Conservation (phyloP, 2,888 invertebrate genomes). For the Eremobia ochroleuca region DNA sequence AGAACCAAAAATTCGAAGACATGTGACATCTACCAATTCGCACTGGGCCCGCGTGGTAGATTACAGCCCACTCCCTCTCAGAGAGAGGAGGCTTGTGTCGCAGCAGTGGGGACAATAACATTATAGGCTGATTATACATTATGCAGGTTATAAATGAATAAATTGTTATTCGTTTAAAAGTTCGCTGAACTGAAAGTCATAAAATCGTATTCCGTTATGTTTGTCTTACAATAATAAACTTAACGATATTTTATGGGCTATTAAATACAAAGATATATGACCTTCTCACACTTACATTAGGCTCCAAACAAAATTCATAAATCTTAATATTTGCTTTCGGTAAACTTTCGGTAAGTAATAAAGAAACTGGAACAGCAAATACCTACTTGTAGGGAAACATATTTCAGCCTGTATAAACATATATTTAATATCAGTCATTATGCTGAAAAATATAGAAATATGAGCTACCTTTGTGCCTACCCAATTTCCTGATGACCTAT, state of each 20-base stretch:
- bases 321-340: conserved; percentile 46
- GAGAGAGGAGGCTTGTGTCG: too few relatives aligned
- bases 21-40: too few relatives aligned
- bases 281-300: conserved; percentile 29
- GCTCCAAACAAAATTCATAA: conserved; percentile 55
- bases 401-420: not conserved
- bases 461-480: not conserved
- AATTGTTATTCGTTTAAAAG: not conserved
- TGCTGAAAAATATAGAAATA: not conserved
- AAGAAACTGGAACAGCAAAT: conserved; percentile 7
- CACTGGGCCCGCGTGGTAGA: too few relatives aligned
- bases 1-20: too few relatives aligned
- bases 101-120: too few relatives aligned
- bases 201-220: conserved; percentile 10
- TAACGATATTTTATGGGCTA: conserved; percentile 51
- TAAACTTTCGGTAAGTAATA: conserved; percentile 26
- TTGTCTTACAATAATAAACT: conserved; percentile 6
- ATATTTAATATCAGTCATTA: conserved; percentile 7
- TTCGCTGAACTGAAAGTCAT: not conserved
- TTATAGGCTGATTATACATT: too few relatives aligned
- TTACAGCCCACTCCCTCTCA: too few relatives aligned
- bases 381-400: not conserved
- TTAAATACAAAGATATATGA: conserved; percentile 28
- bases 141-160: not conserved
- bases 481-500: not conserved